Evolutionary conservation across 2,797 vertebrate genomes (phyloP).

Genomic region (Furcifer pardalis): DNA sequence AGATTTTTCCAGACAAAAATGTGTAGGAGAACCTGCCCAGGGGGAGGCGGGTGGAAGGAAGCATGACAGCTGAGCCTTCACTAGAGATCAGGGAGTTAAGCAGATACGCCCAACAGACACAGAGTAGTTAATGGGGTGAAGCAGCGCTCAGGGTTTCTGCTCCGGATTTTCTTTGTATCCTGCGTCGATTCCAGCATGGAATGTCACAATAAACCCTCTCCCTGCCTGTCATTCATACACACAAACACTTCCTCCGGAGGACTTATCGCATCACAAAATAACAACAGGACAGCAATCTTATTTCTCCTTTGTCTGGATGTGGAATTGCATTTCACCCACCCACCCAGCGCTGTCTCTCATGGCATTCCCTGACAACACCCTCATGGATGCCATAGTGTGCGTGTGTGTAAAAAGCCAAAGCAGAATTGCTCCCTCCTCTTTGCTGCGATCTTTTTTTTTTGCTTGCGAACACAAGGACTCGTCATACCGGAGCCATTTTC

Average conservation of each 20-base stretch:
- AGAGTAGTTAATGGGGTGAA: conserved; percentile 13
- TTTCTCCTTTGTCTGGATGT: background rate
- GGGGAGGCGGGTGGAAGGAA: background rate
- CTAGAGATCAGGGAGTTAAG: conserved; percentile 29
- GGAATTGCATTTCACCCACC: background rate
- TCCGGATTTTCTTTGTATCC: background rate
- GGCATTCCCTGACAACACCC: conserved; percentile 4
- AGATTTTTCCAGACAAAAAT: conserved; percentile 16
- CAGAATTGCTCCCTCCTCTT: too few species aligned
- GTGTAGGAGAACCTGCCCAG: background rate
- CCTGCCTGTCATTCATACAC: background rate
- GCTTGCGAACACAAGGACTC: too few species aligned
- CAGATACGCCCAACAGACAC: background rate
- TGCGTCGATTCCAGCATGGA: conserved; percentile 9
- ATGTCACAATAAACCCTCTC: background rate
- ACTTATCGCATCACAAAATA: background rate
- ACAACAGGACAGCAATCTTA: background rate
- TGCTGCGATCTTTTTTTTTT: too few species aligned
- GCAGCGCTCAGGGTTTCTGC: background rate
- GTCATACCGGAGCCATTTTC: background rate
- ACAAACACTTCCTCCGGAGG: conserved; percentile 6
- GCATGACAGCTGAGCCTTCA: background rate
- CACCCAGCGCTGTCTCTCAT: background rate
- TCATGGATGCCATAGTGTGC: too few species aligned
- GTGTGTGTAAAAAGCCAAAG: too few species aligned